Evolutionary conservation across 2,113 vertebrate genomes (phyloP).

Genomic region (Panthera uncia): DNA sequence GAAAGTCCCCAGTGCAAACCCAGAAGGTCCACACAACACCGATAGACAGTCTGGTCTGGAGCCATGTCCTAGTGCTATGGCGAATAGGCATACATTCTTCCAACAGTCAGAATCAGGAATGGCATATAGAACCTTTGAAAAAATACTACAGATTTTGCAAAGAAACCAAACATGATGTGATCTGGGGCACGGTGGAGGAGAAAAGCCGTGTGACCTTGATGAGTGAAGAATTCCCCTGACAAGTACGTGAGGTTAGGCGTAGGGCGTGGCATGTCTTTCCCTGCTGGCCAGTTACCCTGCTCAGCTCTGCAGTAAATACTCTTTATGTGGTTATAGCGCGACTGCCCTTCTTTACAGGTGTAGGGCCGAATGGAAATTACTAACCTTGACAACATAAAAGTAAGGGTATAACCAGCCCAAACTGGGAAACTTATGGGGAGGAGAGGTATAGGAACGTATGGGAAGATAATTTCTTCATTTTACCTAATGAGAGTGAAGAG

Average conservation of each 20-base stretch:
- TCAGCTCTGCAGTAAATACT: not conserved
- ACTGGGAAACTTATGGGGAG: not conserved
- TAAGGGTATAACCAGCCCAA: not conserved
- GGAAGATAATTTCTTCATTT: not conserved
- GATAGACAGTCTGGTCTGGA: fast-evolving
- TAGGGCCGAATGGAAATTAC: not conserved
- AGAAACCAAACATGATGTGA: not conserved
- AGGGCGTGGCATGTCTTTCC: not conserved
- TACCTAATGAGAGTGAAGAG: not conserved
- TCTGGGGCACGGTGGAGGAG: not conserved
- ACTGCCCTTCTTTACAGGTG: not conserved
- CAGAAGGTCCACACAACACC: fast-evolving
- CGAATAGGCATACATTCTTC: not conserved
- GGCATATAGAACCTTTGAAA: not conserved
- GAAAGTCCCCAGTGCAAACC: not conserved
- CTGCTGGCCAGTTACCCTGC: not conserved
- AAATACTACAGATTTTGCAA: not conserved
- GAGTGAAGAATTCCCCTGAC: not conserved
- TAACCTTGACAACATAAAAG: not conserved
- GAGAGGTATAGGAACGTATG: not conserved
- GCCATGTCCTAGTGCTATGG: fast-evolving
- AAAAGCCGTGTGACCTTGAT: not conserved
- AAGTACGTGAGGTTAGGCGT: not conserved
- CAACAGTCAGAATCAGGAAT: not conserved
- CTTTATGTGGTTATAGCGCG: not conserved